Evolutionary conservation across 1,140 invertebrate species (phyloP).

Genomic region (Galendromus occidentalis): DNA sequence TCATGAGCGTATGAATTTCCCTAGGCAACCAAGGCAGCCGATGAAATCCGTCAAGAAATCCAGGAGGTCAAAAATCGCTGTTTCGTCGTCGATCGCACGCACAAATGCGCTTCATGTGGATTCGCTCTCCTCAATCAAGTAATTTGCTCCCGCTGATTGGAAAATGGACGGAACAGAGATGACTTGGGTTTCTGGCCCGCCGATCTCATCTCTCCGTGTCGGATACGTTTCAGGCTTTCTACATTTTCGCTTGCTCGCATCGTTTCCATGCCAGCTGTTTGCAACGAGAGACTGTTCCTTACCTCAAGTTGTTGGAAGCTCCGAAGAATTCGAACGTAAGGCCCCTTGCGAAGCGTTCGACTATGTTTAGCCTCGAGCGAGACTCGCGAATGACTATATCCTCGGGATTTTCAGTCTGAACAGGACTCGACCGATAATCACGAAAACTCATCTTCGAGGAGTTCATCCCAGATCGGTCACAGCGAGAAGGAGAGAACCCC

Average conservation of each 20-base stretch:
- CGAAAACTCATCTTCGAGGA: not conserved
- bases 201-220: no score
- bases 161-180: no score
- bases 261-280: conserved; percentile 85
- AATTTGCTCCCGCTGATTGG: no score
- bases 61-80: conserved; percentile 33
- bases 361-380: not conserved
- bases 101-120: conserved; percentile 60
- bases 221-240: conserved; percentile 46
- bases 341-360: not conserved
- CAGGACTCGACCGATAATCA: not conserved
- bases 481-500: not conserved
- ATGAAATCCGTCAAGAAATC: conserved; percentile 4
- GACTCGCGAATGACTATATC: not conserved
- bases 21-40: not conserved
- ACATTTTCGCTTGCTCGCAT: conserved; percentile 83
- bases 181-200: no score
- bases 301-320: not conserved
- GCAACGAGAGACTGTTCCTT: not conserved
- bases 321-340: not conserved
- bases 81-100: conserved; percentile 47
- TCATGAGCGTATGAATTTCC: conserved; percentile 16
- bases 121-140: conserved; percentile 44
- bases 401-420: not conserved
- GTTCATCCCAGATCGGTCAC: not conserved